These are phyloP conservation scores for Noctua comes DNA, from an alignment of 2,888 invertebrate genomes.

Conservation along the genomic window DNA sequence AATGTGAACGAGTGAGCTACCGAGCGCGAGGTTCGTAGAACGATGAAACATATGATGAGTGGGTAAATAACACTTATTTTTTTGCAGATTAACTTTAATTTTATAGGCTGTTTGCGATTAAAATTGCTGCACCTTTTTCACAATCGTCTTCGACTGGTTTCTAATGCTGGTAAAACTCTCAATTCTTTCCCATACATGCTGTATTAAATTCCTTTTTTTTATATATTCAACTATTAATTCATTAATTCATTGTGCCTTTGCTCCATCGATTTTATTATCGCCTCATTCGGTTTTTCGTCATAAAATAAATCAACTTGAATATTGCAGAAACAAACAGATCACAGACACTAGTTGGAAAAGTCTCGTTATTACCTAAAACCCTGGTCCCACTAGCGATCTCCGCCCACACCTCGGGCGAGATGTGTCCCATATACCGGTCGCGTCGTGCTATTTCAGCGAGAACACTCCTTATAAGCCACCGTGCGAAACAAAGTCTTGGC, in stretches of 20 bases:
- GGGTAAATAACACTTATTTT: background rate
- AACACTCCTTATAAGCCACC: constrained; percentile 57
- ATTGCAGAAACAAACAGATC: background rate
- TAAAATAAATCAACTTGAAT: background rate
- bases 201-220: background rate
- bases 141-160: background rate
- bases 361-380: background rate
- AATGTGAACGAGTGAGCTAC: constrained; percentile 25
- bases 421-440: constrained; percentile 67
- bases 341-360: background rate
- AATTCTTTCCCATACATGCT: background rate
- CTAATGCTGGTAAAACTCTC: background rate
- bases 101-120: background rate
- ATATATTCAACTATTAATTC: background rate
- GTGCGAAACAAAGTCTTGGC: constrained; percentile 37
- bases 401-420: constrained; percentile 65
- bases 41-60: constrained; percentile 11
- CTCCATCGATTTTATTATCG: background rate
- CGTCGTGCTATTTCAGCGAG: constrained; percentile 63
- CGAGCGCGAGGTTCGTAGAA: background rate
- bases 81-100: background rate
- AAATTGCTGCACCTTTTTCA: background rate
- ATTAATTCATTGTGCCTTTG: fast-evolving
- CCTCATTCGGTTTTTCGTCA: no score
- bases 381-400: constrained; percentile 52